Conservation (phyloP, 2,888 invertebrate species). For the Archips xylosteana region DNA sequence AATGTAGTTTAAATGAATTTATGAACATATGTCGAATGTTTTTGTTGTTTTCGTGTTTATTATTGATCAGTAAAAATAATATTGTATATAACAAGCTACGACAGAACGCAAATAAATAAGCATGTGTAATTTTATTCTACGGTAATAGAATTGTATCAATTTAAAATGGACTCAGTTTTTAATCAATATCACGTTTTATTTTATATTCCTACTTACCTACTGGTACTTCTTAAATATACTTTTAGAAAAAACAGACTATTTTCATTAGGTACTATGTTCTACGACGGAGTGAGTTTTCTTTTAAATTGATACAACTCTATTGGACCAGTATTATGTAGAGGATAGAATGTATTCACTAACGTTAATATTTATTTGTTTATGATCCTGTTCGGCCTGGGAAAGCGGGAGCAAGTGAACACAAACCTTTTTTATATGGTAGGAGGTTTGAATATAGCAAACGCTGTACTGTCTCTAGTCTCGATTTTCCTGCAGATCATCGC, state of each 20-base stretch:
- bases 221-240: too few relatives aligned
- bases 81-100: slow-evolving; percentile 15
- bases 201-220: too few relatives aligned
- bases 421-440: slow-evolving; percentile 82
- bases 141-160: background rate
- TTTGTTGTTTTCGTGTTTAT: slow-evolving; percentile 1
- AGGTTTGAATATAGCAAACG: slow-evolving; percentile 69
- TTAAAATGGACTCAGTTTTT: background rate
- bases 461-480: slow-evolving; percentile 59
- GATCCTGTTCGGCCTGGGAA: slow-evolving; percentile 73
- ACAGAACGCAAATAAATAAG: background rate
- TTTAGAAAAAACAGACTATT: too few relatives aligned
- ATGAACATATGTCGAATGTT: slow-evolving; percentile 11
- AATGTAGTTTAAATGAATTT: background rate
- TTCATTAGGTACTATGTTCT: background rate
- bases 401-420: slow-evolving; percentile 83
- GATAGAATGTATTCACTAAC: slow-evolving; percentile 59
- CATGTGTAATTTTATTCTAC: slow-evolving; percentile 6
- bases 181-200: too few relatives aligned
- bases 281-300: background rate
- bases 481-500: slow-evolving; percentile 38
- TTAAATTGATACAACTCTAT: slow-evolving; percentile 21
- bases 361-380: slow-evolving; percentile 76
- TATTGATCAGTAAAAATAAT: slow-evolving; percentile 12
- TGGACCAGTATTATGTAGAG: slow-evolving; percentile 14